Conservation (phyloP, 2,888 invertebrate genomes). For the Glyphotaelius pellucidus region DNA sequence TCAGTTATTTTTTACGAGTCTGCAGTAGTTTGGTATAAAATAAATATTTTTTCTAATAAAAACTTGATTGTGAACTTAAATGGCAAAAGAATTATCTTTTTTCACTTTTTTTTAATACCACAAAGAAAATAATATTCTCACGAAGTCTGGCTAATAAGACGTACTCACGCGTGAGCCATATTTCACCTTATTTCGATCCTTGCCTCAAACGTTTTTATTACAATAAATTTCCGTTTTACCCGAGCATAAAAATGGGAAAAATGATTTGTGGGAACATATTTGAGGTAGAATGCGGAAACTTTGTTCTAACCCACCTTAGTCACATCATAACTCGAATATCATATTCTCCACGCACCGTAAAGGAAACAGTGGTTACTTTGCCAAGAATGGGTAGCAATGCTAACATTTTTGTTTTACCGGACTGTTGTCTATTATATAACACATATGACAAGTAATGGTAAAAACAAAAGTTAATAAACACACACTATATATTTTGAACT, state of each 20-base stretch:
- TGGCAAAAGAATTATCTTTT: not conserved
- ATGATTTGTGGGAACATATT: not conserved
- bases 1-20: too few relatives aligned
- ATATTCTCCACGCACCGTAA: not conserved
- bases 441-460: too few relatives aligned
- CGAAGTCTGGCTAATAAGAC: not conserved
- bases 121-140: not conserved
- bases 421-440: not conserved
- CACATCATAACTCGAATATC: constrained; percentile 12
- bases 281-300: not conserved
- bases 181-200: not conserved
- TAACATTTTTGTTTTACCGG: not conserved
- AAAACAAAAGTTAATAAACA: too few relatives aligned
- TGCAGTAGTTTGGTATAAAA: not conserved
- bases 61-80: not conserved
- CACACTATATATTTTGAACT: too few relatives aligned
- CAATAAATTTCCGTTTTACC: not conserved
- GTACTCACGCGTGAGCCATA: not conserved
- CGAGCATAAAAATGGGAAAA: not conserved
- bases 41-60: not conserved
- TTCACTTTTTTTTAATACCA: not conserved
- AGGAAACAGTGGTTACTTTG: not conserved
- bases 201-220: not conserved
- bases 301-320: constrained; percentile 11
- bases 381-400: not conserved